phyloP scores from a whole-genome alignment of 2,113 vertebrate species.

The Cisticola juncidis region DNA sequence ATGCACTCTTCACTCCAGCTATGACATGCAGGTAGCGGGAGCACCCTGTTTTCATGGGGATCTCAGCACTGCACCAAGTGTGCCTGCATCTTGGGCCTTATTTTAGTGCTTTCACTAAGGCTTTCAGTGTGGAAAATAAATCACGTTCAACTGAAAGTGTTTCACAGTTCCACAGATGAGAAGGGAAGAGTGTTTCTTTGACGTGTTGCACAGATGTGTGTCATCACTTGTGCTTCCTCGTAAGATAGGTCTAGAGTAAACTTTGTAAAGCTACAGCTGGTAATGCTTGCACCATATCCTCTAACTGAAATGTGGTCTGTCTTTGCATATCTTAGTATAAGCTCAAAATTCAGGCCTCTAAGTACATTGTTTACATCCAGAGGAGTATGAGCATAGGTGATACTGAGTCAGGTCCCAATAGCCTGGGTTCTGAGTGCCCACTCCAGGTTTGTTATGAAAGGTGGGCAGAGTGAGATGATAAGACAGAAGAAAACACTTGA shows the following conservation, averaged over 20 bases:
- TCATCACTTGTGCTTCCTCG: neutral
- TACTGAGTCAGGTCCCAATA: neutral
- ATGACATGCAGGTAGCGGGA: neutral
- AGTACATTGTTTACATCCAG: neutral
- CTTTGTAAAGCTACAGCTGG: neutral
- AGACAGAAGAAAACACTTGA: neutral
- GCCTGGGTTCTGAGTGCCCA: neutral
- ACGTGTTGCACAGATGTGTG: neutral
- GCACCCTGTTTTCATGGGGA: neutral
- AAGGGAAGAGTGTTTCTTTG: neutral
- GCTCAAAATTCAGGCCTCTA: neutral
- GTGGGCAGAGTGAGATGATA: neutral
- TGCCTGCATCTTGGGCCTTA: rapidly evolving
- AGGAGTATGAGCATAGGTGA: neutral
- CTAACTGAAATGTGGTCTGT: neutral
- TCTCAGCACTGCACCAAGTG: rapidly evolving
- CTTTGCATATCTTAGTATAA: neutral
- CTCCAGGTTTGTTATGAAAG: rapidly evolving
- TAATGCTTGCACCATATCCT: neutral
- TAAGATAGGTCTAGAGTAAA: neutral
- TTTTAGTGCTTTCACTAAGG: neutral
- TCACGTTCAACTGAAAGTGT: neutral
- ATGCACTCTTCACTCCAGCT: neutral
- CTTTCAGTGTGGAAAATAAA: neutral
- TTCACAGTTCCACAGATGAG: neutral